Base-by-base conservation (phyloP, 2,888 invertebrate genomes). In the Iphiclides podalirius region DNA sequence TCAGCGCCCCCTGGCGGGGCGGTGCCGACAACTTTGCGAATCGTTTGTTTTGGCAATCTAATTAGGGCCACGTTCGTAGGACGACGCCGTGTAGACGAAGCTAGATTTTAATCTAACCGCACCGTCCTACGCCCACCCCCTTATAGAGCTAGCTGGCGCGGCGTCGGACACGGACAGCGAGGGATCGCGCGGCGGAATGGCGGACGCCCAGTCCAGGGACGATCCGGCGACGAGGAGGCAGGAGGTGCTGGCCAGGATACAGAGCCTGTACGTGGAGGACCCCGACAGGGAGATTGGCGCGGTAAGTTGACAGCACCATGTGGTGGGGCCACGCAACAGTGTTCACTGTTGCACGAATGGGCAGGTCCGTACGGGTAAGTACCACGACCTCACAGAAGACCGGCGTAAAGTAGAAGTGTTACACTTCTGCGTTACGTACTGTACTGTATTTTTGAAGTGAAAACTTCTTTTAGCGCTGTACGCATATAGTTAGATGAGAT, bases 211-310 rank as follows among this genome's bases (percentile, higher is more conserved):
- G 43, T 45, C 51, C 14, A 46, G 49, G 12, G 66, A 60, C 13
- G 71, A 70, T 42, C 59, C 55, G 16, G 66, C 60, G 23, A 39
- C 49, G 16, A 59, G 59, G 60, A 65, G 56, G 51, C 60, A 64
- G 8, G 76, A 75, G 1, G 64, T 80, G 1, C 58, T 79, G 3
- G 66, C 74, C 1, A 67, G 77, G 55, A 73, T 86, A 39, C 68
- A 76, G 52, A 60, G 42, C 1, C 52, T 54, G 3, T 91, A 91
- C 51, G 70, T 76, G 0, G 79, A 90, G 14, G 90, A 91, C 52
- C 86, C 87, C 1, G 84, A 90, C 50, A 75, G 84, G 54, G 85
- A 91, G 55, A 81, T 89, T 38, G 91, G 91, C 7, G 81, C 75
- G 79, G 91, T 91, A 55, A 81, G 81, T 73, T 7, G 9, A 8